Evolutionary conservation across 2,888 invertebrate genomes (phyloP).

Genomic region (Andricus curvator): DNA sequence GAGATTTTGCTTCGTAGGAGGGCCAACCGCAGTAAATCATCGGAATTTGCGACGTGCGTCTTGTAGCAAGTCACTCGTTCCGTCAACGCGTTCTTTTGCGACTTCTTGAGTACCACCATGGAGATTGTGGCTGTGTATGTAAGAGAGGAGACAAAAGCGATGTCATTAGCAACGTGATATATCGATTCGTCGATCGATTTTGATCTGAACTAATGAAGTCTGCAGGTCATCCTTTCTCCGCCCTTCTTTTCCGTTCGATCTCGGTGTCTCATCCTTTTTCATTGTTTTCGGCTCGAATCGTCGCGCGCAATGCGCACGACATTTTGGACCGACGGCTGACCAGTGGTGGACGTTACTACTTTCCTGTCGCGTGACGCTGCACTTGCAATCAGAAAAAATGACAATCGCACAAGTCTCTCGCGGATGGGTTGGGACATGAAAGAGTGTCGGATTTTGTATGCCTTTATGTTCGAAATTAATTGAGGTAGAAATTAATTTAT

Average conservation of each 20-base stretch:
- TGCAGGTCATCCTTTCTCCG: conserved; percentile 42
- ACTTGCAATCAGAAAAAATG: conserved; percentile 6
- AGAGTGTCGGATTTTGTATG: background rate
- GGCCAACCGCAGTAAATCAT: background rate
- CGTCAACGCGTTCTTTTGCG: conserved; percentile 53
- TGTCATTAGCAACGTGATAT: conserved; percentile 58
- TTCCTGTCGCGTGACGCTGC: background rate
- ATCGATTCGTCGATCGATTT: conserved; percentile 58
- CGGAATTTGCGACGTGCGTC: background rate
- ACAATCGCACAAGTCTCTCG: background rate
- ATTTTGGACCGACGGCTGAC: conserved; percentile 56
- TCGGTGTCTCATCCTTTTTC: conserved; percentile 17
- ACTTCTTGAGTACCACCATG: conserved; percentile 45
- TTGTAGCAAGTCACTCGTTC: conserved; percentile 48
- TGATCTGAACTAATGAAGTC: conserved; percentile 57
- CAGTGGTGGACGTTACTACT: conserved; percentile 60
- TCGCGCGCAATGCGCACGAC: background rate
- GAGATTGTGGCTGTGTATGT: background rate
- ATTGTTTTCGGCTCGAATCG: background rate
- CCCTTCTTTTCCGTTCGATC: conserved; percentile 40
- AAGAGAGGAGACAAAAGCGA: conserved; percentile 39
- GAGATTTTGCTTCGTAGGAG: conserved; percentile 20
- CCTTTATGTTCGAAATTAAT: background rate
- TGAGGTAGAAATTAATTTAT: background rate
- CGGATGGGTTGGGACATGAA: background rate